These are phyloP conservation scores for Pachycephala philippinensis DNA, from an alignment of 2,113 vertebrate genomes.

Conservation along the genomic window DNA sequence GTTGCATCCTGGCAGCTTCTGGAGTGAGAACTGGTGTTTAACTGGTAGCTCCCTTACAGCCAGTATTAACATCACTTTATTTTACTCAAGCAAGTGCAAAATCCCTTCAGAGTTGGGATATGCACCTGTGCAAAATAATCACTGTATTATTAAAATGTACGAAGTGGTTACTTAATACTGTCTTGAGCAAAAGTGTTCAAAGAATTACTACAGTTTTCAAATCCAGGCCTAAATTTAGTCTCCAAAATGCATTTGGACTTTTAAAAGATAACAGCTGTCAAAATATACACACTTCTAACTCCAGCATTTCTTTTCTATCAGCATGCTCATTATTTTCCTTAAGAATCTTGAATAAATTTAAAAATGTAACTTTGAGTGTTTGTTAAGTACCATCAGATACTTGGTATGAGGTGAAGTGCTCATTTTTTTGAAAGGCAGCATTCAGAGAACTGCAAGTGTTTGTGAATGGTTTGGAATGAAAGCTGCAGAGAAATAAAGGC, in stretches of 20 bases:
- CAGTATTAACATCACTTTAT: neutral
- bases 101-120: neutral
- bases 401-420: neutral
- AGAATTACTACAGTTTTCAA: neutral
- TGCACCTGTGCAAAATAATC: neutral
- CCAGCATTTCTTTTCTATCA: neutral
- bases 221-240: neutral
- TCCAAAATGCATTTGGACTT: neutral
- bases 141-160: rapidly evolving
- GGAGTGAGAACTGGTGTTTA: neutral
- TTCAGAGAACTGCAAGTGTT: neutral
- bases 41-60: neutral
- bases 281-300: neutral
- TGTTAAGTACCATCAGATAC: neutral
- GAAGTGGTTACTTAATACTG: neutral
- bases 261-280: neutral
- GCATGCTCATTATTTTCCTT: neutral
- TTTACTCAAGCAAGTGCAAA: neutral
- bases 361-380: neutral
- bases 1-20: neutral
- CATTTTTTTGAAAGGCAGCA: neutral
- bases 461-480: neutral
- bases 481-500: neutral
- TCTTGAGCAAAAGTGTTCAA: neutral
- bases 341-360: neutral